These are phyloP conservation scores for Rhynchonycteris naso DNA, from an alignment of 2,797 vertebrate genomes.

Conservation along the genomic window DNA sequence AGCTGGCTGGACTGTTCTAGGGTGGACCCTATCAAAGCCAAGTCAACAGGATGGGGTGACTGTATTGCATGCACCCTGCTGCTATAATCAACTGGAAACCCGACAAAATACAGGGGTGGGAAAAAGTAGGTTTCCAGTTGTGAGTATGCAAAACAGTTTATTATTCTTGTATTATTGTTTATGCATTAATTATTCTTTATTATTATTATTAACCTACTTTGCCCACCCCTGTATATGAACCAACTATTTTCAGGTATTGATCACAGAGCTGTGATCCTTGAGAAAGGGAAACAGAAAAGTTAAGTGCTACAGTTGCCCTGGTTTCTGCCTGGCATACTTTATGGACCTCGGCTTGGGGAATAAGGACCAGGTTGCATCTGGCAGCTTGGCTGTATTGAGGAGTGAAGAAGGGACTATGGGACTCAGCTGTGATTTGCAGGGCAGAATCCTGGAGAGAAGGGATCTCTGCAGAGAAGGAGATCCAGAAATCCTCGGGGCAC, in stretches of 20 bases:
- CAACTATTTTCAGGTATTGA: not conserved
- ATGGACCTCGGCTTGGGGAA: too few relatives aligned
- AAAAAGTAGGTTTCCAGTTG: not conserved
- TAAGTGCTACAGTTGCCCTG: not conserved
- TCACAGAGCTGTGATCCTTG: not conserved
- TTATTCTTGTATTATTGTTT: not conserved
- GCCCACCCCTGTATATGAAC: not conserved
- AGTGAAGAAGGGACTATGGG: not conserved
- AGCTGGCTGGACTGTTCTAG: not conserved
- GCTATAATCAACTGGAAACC: not conserved
- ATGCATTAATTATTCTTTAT: not conserved
- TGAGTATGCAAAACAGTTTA: not conserved
- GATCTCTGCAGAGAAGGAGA: not conserved
- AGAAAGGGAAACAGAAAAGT: not conserved
- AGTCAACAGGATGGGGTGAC: not conserved
- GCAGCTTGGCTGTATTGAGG: not conserved
- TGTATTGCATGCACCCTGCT: not conserved
- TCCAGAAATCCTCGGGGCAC: not conserved
- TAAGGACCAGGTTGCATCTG: not conserved
- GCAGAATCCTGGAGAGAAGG: not conserved
- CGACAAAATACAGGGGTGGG: not conserved
- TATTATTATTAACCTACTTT: not conserved
- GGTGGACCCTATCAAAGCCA: not conserved
- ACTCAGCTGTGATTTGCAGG: too few relatives aligned
- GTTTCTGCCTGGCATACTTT: not conserved